A percentile compares a stretch with the other conserved stretches of the same genome.
These are phyloP conservation scores for Ectemnius lituratus DNA, from an alignment of 2,888 invertebrate species.

Conservation along the genomic window DNA sequence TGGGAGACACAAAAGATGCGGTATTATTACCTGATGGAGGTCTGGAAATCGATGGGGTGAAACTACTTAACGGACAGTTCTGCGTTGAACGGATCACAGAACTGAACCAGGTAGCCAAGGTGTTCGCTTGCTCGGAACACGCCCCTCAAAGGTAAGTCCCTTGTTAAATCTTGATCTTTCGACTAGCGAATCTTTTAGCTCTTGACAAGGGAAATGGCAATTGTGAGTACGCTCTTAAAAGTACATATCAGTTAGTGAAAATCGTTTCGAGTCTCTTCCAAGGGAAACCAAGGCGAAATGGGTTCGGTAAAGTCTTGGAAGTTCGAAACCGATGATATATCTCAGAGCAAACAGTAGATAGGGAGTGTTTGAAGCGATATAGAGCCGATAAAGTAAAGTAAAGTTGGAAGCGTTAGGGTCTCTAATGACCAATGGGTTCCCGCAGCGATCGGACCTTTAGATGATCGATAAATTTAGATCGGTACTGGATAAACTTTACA, in stretches of 20 bases:
- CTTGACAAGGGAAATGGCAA: background rate
- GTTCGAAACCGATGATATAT: background rate
- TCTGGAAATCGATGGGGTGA: constrained; percentile 78
- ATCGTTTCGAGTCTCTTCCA: no score
- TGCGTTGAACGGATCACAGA: constrained; percentile 76
- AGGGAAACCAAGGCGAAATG: no score
- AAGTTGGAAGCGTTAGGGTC: no score
- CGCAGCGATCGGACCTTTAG: no score
- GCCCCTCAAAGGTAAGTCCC: constrained; percentile 74
- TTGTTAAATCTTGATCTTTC: no score
- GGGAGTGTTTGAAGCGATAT: background rate
- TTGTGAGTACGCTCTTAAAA: background rate
- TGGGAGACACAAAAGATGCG: constrained; percentile 80
- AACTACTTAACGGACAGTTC: constrained; percentile 75
- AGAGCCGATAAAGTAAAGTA: no score
- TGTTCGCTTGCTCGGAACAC: constrained; percentile 83
- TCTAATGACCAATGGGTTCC: no score
- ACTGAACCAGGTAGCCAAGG: constrained; percentile 78
- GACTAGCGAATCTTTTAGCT: no score
- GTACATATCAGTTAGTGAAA: no score
- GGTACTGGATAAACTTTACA: no score
- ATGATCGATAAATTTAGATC: no score
- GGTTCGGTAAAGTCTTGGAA: no score
- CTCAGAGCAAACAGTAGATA: constrained; percentile 4
- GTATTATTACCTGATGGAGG: constrained; percentile 80